Evolutionary conservation across 2,113 vertebrate genomes (phyloP), one percentile per base, ranked within the genome.

Genomic region (Aptenodytes patagonicus): DNA sequence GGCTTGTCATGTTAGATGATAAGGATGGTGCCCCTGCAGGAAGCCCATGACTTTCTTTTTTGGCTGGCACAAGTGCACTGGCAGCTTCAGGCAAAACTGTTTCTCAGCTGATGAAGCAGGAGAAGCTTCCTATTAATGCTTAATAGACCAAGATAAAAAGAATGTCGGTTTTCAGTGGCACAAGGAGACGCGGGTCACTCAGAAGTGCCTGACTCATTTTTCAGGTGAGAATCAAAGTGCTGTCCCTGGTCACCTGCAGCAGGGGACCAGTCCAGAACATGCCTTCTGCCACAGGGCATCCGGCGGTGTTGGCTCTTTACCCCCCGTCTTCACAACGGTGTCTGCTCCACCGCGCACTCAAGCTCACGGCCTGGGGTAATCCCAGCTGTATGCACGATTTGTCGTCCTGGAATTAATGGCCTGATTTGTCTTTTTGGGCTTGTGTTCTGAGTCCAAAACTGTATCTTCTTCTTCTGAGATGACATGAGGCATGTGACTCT

Each of bases 311-410:
- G 46, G 10, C 57, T 72, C 22, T 78, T 34, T 46, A 26, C 6
- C 3, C 46, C 6, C 9, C 0, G 0, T 69, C 61, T 76, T 71
- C 46, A 15, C 49, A 36, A 1, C 0, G 0, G 4, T 11, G 18
- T 31, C 47, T 81, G 31, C 19, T 78, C 42, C 46, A 8, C 15
- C 0, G 1, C 38, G 73, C 29, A 4, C 38, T 76, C 34, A 21
- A 68, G 11, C 57, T 68, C 18, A 13, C 0, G 0, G 38, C 17
- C 22, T n/a, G 44, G 51, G 32, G 20, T 38, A 13, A 89, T 89
- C 29, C 7, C 42, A 78, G 72, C 42, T 60, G 12, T 12, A 3
- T 21, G 55, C 4, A 2, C 8, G 7, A 15, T 58, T 42, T 34
- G 21, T 40, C 28, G 6, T 36, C 15, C 46, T 69, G 81, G 44